Conservation (phyloP, 2,888 invertebrate species). For the Amphipyra berbera region DNA sequence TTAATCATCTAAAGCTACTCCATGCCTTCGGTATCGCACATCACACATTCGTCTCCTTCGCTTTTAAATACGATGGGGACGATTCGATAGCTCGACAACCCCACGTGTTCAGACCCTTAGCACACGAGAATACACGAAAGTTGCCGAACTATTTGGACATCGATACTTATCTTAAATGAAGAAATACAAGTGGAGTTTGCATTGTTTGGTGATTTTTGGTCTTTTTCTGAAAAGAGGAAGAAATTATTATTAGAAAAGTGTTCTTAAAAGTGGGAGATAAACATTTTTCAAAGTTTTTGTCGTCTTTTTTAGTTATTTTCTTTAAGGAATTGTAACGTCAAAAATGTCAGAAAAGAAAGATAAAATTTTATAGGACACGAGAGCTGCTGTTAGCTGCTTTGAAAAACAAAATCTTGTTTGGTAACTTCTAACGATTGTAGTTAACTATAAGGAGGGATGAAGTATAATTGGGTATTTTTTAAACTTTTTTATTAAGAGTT, state of each 20-base stretch:
- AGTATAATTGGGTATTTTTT: too few relatives aligned
- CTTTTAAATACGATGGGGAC: constrained; percentile 83
- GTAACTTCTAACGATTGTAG: too few relatives aligned
- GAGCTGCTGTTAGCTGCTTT: too few relatives aligned
- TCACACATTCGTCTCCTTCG: constrained; percentile 78
- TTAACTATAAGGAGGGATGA: too few relatives aligned
- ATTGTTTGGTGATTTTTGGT: constrained; percentile 20
- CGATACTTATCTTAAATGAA: constrained; percentile 38
- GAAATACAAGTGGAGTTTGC: constrained; percentile 32
- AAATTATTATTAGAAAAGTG: too few relatives aligned
- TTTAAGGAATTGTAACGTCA: too few relatives aligned
- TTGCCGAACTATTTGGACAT: constrained; percentile 50
- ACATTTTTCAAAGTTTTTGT: constrained; percentile 7
- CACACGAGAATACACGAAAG: constrained; percentile 45
- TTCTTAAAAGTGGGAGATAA: background rate
- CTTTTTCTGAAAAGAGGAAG: background rate
- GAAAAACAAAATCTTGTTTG: too few relatives aligned
- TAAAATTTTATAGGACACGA: too few relatives aligned
- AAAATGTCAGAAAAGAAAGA: too few relatives aligned
- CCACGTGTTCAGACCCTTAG: constrained; percentile 52
- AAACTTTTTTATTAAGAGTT: too few relatives aligned
- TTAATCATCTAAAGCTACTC: constrained; percentile 51
- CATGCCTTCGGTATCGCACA: constrained; percentile 54
- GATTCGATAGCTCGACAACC: constrained; percentile 71
- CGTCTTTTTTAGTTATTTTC: too few relatives aligned